Evolutionary conservation across 2,888 invertebrate species (phyloP), one percentile per base, ranked within the genome.

Genomic region (Drosophila siamana): DNA sequence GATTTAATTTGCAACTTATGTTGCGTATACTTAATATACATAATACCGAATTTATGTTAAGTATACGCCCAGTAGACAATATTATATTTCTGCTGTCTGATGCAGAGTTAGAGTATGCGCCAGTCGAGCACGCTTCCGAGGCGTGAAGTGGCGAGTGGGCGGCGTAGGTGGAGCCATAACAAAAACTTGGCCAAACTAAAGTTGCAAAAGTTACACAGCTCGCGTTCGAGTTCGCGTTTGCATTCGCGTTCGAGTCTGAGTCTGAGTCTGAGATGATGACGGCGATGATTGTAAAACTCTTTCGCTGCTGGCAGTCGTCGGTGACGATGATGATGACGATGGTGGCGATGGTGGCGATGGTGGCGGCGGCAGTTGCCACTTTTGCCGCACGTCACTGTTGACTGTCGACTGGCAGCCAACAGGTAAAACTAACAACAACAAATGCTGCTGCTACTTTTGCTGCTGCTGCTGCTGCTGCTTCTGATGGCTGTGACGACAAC

Each of bases 201-300:
- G 63, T 69, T 82, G 65, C 62, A 64, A 86, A 83, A 88, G 69
- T 87, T 82, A 61, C 68, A 69, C 65, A 73, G 43, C 63, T 47
- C 26, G 40, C n/a, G 26, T 26, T 26, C 19, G 19, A 19, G 19
- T 19, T 19, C 19, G 19, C 1, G 44, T 11, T 30, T 40, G 50
- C 28, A 46, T 26, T 26, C 55, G 40, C n/a, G 26, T 26, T 26
- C 19, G 19, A 19, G 19, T 19, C 3, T 3, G 19, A 19, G 44
- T 11, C 9, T 40, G 54, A 38, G 19, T 19, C 26, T 52, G 64
- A 52, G 47, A 47, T 47, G 63, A 64, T 59, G 71, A 62, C 47
- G 74, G 62, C 54, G 71, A 84, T 86, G 80, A 82, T 80, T 80
- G 70, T 69, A 47, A 70, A 83, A 86, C 80, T 82, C 80, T 46